These are phyloP conservation scores for Augochlorella aurata DNA, from an alignment of 2,888 invertebrate genomes.

Conservation along the genomic window DNA sequence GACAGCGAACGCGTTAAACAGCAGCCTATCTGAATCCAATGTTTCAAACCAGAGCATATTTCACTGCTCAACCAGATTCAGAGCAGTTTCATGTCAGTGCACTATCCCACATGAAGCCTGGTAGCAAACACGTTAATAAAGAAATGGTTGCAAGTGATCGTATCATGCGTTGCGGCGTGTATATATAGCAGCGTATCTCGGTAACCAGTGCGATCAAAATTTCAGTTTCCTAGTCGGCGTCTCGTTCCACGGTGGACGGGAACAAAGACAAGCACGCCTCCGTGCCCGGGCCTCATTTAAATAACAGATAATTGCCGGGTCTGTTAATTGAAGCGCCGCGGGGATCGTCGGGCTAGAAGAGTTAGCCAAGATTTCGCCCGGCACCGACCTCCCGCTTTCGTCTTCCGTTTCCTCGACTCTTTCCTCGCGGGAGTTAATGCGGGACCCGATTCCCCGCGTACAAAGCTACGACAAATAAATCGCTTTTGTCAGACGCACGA, in stretches of 20 bases:
- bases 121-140: background rate
- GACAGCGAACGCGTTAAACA: too few relatives aligned
- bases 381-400: conserved; percentile 45
- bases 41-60: too few relatives aligned
- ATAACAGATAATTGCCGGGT: conserved; percentile 79
- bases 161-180: background rate
- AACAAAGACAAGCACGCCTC: conserved; percentile 69
- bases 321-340: conserved; percentile 78
- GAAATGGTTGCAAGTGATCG: background rate
- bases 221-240: conserved; percentile 44
- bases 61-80: too few relatives aligned
- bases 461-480: conserved; percentile 62
- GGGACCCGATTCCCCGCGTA: conserved; percentile 49
- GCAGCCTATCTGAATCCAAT: too few relatives aligned
- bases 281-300: conserved; percentile 74
- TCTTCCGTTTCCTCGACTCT: conserved; percentile 31
- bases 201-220: conserved; percentile 59
- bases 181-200: background rate
- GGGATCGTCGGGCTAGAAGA: conserved; percentile 71
- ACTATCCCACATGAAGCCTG: too few relatives aligned
- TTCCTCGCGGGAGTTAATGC: conserved; percentile 56
- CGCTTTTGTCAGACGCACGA: conserved; percentile 53
- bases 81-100: too few relatives aligned
- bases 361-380: conserved; percentile 74
- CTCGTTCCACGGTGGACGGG: conserved; percentile 48